Evolutionary conservation across 2,888 invertebrate species (phyloP).

Genomic region (Tinea pellionella): DNA sequence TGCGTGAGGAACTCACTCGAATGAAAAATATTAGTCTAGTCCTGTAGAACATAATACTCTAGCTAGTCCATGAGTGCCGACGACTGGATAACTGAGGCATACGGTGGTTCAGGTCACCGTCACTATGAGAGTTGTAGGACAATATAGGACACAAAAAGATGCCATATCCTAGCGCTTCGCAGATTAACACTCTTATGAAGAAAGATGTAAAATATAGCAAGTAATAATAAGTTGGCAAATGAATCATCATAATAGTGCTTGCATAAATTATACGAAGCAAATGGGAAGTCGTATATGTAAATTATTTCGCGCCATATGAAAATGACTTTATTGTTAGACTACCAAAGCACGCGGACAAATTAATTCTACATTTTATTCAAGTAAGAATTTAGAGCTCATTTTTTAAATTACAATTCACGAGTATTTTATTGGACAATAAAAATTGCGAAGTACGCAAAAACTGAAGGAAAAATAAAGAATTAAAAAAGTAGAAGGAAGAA

Average conservation of each 20-base stretch:
- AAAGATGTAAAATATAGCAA: neutral
- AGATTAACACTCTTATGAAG: neutral
- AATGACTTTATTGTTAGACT: neutral
- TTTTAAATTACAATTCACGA: too few relatives aligned
- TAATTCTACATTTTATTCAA: neutral
- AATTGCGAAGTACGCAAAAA: neutral
- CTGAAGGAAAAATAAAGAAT: neutral
- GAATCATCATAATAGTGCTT: neutral
- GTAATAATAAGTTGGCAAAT: neutral
- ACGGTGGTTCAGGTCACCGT: too few relatives aligned
- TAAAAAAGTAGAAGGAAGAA: neutral
- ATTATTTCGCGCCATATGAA: neutral
- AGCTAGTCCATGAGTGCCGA: too few relatives aligned
- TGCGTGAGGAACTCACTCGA: too few relatives aligned
- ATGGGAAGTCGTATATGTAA: neutral
- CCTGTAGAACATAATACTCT: too few relatives aligned
- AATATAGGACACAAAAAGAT: too few relatives aligned
- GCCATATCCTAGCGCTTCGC: too few relatives aligned
- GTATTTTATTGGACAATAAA: too few relatives aligned
- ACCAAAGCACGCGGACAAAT: neutral
- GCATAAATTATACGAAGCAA: neutral
- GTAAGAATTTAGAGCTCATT: too few relatives aligned
- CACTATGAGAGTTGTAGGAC: too few relatives aligned
- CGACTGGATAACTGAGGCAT: too few relatives aligned
- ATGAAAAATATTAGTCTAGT: too few relatives aligned